Evolutionary conservation across 2,797 vertebrate species (phyloP), one percentile per base, ranked within the genome.

Genomic region (Tinamus major): DNA sequence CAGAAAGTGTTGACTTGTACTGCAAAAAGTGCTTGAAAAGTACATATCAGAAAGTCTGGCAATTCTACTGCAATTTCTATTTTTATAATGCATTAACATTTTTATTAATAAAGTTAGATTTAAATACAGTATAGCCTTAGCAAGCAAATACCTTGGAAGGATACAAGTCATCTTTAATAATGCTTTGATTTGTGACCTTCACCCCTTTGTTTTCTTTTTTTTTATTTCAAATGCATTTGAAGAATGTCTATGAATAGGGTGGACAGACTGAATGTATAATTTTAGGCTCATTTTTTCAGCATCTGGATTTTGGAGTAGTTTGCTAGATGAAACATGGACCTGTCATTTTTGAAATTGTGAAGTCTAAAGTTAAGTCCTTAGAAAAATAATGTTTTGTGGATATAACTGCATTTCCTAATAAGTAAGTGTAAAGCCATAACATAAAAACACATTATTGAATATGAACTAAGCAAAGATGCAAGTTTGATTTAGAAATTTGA

Each of bases 231-330:
- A 83, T 82, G 74, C 71, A 91, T 97, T 78, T 69, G 67, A 96
- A 96, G 82, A 92, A 80, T 85, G 79, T 68, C 87, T 94, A 70
- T 94, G 95, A 95, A 95, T 89, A 92, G 68, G 71, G 93, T 71
- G 63, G 49, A 58, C 19, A 42, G 90, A 88, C 68, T 59, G 51
- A 89, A 91, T 72, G 76, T 76, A 87, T 94, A 86, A 91, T 61
- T 67, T 86, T 71, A 80, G 51, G 79, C 44, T 94, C 55, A 82
- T 89, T 84, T 88, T 93, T 92, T 72, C 84, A 96, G 78, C 71
- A 88, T 93, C 77, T 94, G 89, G 92, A 86, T 85, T 87, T 68
- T 87, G 62, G 65, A 95, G 79, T 35, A 72, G 75, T 84, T 95
- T 93, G 65, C 56, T 90, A 51, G 70, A 92, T 90, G 83, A 96